Conservation (phyloP, 2,113 vertebrate genomes). For the Crotalus viridis region DNA sequence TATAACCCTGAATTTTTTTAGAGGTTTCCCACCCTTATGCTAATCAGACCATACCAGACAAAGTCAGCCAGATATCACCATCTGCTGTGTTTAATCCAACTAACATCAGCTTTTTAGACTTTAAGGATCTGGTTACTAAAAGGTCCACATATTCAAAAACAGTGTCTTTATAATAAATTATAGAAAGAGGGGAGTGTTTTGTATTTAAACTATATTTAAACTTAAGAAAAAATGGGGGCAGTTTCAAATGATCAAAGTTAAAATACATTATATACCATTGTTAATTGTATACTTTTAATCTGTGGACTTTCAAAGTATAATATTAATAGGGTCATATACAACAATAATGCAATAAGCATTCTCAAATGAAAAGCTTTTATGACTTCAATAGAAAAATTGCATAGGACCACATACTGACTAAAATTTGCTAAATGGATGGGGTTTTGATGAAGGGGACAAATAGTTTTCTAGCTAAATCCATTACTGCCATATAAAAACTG, state of each 20-base stretch:
- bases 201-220: background rate
- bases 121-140: background rate
- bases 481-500: background rate
- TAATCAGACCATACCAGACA: background rate
- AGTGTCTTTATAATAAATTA: background rate
- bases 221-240: background rate
- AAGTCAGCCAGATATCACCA: background rate
- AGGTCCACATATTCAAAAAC: background rate
- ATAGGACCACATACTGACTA: background rate
- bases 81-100: background rate
- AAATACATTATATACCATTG: background rate
- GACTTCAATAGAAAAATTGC: constrained; percentile 22
- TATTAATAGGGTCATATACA: background rate
- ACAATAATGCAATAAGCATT: background rate
- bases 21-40: background rate
- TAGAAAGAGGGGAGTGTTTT: background rate
- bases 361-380: background rate
- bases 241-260: background rate
- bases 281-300: background rate
- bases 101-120: background rate
- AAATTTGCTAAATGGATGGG: background rate
- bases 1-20: background rate
- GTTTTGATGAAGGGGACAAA: background rate
- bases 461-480: background rate
- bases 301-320: background rate